Evolutionary conservation across 1,140 invertebrate genomes (phyloP), one percentile per base, ranked within the genome.

Genomic region (Teleogryllus occipitalis): DNA sequence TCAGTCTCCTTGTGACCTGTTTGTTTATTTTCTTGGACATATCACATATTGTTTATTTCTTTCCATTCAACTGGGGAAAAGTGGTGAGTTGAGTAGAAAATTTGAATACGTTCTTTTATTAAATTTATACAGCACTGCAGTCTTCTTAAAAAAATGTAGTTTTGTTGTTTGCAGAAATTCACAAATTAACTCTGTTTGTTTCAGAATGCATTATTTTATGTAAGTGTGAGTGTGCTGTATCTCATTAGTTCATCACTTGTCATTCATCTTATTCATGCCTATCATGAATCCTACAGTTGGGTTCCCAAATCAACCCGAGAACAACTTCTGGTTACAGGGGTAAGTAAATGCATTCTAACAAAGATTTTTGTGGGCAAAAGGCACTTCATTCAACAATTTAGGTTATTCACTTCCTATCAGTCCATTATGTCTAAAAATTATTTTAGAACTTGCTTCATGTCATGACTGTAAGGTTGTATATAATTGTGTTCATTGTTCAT

Each of bases 1-100:
- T 95, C 85, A 94, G 93, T 85, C 87, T 93, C 83, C 90, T 96
- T 85, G 90, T 95, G 85, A 95, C 94, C 82, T 90, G 90, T 83
- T 88, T 94, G 82, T 90, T 95, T 86, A 89, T 96, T 83, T 92
- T 94, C 88, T 91, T 95, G 86, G 94, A 95, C 89, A 91, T 96
- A 86, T 93, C 94, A 82, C 91, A 94, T 84, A 91, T 94, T 82
- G 89, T 92, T 80, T 91, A 92, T 84, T 89, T 95, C 87, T 93
- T 95, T 87, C 93, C 94, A 82, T 91, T 95, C 84, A 94, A 94
- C 86, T 95, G 93, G 93, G 88, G 90, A 81, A 92, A 91, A 89
- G 85, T 95, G 89, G 93, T 94, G 86, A 90, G 91, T 89, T 77
- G 46, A 27, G 18, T 78, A 27, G 54, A 65, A 65, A 65, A 65